Evolutionary conservation across 92 coral and sea anemone species (phyloP).

Genomic region (Paragorgia papillata): DNA sequence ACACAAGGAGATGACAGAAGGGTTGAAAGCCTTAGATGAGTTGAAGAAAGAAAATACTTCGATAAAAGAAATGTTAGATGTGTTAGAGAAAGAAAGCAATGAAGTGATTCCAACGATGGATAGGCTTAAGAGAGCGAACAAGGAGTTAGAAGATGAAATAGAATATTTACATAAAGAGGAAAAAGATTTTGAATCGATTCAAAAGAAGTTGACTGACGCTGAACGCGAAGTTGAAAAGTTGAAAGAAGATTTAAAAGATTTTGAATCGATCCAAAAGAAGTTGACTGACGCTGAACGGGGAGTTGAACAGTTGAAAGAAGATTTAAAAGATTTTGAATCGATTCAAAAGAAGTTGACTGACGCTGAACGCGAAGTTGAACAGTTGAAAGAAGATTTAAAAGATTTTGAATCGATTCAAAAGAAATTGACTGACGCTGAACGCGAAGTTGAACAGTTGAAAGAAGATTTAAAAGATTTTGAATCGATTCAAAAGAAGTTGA

Average conservation of each 20-base stretch:
- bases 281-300: too few species aligned
- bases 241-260: background rate
- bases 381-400: too few species aligned
- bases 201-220: background rate
- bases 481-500: too few species aligned
- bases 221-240: background rate
- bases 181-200: conserved; percentile 15
- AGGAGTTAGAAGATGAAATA: conserved; percentile 35
- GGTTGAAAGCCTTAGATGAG: background rate
- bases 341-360: too few species aligned
- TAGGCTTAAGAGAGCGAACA: background rate
- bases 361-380: too few species aligned
- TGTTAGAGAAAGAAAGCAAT: conserved; percentile 27
- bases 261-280: too few species aligned
- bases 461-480: too few species aligned
- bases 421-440: too few species aligned
- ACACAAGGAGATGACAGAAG: background rate
- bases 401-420: too few species aligned
- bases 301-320: background rate
- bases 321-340: background rate
- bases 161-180: conserved; percentile 19
- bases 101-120: conserved; percentile 18
- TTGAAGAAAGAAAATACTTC: conserved; percentile 17
- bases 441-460: too few species aligned
- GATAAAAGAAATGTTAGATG: background rate